Evolutionary conservation across 1,140 invertebrate genomes (phyloP).

Genomic region (Centruroides vittatus): DNA sequence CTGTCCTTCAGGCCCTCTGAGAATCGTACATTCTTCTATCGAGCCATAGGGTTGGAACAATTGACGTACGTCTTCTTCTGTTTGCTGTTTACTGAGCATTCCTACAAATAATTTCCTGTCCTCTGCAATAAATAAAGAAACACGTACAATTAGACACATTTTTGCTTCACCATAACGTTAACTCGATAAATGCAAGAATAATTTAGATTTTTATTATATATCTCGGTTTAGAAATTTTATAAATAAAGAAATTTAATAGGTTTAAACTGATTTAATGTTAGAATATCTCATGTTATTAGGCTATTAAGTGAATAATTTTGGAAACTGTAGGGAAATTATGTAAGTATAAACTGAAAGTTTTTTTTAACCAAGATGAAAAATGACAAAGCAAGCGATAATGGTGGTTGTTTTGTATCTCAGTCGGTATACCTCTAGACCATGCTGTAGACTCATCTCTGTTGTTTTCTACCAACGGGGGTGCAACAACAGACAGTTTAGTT

Average conservation of each 20-base stretch:
- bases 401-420: too few species aligned
- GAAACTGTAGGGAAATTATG: too few species aligned
- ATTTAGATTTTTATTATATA: background rate
- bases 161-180: background rate
- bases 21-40: conserved; percentile 98
- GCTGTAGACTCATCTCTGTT: too few species aligned
- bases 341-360: too few species aligned
- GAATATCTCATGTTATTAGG: too few species aligned
- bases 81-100: conserved; percentile 99
- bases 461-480: too few species aligned
- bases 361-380: too few species aligned
- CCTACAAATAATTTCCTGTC: conserved; percentile 99
- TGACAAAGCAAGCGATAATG: too few species aligned
- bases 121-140: conserved; percentile 32
- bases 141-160: background rate
- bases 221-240: conserved; percentile 1
- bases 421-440: too few species aligned
- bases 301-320: too few species aligned
- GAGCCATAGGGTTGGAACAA: conserved; percentile 83
- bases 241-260: background rate
- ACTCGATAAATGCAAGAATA: background rate
- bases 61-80: conserved; percentile 95
- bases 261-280: too few species aligned
- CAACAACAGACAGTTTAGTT: too few species aligned
- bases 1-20: conserved; percentile 87